phyloP scores from a whole-genome alignment of 2,797 vertebrate genomes.

The Bufotes viridis region DNA sequence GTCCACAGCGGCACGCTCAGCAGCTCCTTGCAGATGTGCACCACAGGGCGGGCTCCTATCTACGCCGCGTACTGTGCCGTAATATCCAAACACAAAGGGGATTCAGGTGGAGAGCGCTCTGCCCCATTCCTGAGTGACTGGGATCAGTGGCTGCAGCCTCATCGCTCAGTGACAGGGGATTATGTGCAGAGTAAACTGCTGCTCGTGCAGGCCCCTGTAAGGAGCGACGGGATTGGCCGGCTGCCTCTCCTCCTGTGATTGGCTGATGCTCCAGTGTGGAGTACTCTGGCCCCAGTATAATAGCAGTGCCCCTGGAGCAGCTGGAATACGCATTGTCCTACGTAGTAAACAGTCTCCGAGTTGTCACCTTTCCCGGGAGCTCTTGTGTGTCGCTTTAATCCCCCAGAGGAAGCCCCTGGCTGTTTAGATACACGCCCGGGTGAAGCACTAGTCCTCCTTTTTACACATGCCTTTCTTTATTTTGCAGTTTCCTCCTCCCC shows the following conservation, averaged over 20 bases:
- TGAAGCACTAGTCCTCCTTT: no score
- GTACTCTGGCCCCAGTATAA: not conserved
- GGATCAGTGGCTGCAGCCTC: not conserved
- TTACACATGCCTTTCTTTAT: no score
- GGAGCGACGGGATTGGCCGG: not conserved
- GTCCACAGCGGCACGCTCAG: slow-evolving; percentile 1
- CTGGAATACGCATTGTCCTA: no score
- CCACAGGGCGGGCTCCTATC: not conserved
- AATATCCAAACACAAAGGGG: not conserved
- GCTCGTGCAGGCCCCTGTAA: not conserved
- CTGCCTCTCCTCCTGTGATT: not conserved
- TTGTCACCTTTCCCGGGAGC: no score
- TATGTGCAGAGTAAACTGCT: slow-evolving; percentile 1
- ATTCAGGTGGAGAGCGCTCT: not conserved
- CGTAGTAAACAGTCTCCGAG: no score
- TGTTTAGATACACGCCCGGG: no score
- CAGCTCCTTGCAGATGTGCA: not conserved
- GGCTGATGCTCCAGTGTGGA: not conserved
- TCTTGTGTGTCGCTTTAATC: no score
- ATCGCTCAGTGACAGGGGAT: not conserved
- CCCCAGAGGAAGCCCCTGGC: no score
- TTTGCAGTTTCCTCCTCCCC: no score
- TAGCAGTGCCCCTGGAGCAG: no score
- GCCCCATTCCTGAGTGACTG: not conserved
- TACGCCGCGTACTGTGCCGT: not conserved